Conservation (phyloP, 1,140 invertebrate genomes). For the Drosophila bocqueti region DNA sequence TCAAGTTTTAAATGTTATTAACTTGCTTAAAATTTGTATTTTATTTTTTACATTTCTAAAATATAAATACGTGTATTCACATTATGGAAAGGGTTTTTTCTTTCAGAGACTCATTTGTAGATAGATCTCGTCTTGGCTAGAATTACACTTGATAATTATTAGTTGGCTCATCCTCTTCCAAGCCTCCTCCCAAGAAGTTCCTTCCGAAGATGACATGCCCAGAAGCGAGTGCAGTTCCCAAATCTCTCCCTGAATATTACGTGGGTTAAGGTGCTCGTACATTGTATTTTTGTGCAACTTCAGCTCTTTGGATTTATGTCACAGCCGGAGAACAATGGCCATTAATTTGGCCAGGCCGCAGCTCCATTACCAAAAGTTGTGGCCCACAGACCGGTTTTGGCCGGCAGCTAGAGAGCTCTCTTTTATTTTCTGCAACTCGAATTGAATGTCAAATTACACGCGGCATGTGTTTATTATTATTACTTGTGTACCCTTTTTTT, state of each 20-base stretch:
- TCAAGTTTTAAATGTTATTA: not conserved
- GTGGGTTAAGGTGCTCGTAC: not conserved
- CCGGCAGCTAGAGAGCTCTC: slow-evolving; percentile 14
- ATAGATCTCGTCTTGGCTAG: too few species aligned
- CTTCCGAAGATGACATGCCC: slow-evolving; percentile 12
- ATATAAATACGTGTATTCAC: too few species aligned
- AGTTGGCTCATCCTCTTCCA: not conserved
- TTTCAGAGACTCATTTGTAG: too few species aligned
- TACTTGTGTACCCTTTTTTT: not conserved
- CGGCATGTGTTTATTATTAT: slow-evolving; percentile 4
- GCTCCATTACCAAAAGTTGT: not conserved
- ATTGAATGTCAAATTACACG: slow-evolving; percentile 18
- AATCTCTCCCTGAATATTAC: slow-evolving; percentile 22
- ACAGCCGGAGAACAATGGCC: slow-evolving; percentile 9
- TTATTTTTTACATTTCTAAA: too few species aligned
- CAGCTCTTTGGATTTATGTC: slow-evolving; percentile 19
- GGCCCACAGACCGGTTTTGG: slow-evolving; percentile 15
- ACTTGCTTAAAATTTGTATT: too few species aligned
- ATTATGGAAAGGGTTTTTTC: too few species aligned
- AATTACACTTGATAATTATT: too few species aligned
- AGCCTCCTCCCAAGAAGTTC: not conserved
- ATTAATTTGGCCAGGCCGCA: slow-evolving; percentile 12
- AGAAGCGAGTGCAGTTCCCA: not conserved
- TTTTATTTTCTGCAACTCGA: slow-evolving; percentile 13
- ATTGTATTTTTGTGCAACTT: not conserved